Percentiles rank a stretch among this genome's conserved stretches.
These are phyloP conservation scores for Rhinogobio ventralis DNA, from an alignment of 2,797 vertebrate species.

Conservation along the genomic window DNA sequence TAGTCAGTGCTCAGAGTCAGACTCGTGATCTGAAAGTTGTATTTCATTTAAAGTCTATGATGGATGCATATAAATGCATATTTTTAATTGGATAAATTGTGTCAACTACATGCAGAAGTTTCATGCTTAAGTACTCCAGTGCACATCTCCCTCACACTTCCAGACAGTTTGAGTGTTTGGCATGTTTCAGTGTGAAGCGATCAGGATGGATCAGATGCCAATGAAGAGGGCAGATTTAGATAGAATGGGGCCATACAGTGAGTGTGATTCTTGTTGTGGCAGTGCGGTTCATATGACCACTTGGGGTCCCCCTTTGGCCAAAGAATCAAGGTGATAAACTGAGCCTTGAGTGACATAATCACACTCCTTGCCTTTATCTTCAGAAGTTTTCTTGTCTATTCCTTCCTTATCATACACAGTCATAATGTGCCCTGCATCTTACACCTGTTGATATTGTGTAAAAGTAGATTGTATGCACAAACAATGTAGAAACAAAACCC, in stretches of 20 bases:
- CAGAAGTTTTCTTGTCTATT: constrained; percentile 26
- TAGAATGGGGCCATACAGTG: constrained; percentile 79
- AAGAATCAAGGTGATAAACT: constrained; percentile 11
- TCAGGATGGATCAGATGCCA: constrained; percentile 73
- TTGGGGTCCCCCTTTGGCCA: constrained; percentile 52
- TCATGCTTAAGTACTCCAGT: constrained; percentile 5
- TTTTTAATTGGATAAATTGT: background rate
- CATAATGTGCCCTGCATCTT: background rate
- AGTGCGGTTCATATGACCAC: constrained; percentile 65
- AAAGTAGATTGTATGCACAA: background rate
- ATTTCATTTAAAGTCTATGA: background rate
- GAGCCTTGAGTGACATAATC: constrained; percentile 26
- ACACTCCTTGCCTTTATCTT: background rate
- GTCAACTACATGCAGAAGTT: constrained; percentile 1
- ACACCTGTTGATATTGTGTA: constrained; percentile 22
- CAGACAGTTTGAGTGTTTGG: constrained; percentile 74
- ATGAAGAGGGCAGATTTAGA: constrained; percentile 76
- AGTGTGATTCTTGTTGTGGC: constrained; percentile 68
- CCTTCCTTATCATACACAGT: background rate
- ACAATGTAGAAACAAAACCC: constrained; percentile 50
- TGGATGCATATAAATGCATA: background rate
- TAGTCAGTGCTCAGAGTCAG: background rate
- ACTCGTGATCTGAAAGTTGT: background rate
- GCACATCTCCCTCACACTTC: constrained; percentile 16
- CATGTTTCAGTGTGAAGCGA: constrained; percentile 72